Evolutionary conservation across 2,113 vertebrate species (phyloP), one percentile per base, ranked within the genome.

Genomic region (Haemorhous mexicanus): DNA sequence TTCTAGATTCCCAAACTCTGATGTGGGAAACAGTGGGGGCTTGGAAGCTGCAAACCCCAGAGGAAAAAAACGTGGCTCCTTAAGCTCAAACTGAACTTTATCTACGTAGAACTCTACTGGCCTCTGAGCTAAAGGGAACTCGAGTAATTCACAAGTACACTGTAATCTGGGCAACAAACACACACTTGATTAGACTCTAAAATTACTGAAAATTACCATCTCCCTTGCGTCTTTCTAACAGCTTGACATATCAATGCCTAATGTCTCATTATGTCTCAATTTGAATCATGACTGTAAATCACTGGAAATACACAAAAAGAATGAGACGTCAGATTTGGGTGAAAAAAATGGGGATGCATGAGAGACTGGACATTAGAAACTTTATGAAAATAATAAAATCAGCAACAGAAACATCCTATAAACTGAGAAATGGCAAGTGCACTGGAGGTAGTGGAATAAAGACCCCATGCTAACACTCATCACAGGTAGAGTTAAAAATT

Each of bases 181-280:
- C n/a, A 86, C 18, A 55, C 47, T 70, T 75, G 70, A 75, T 59
- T 44, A 55, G 39, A 63, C 55, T 86, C 79, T 70, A 78, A 89
- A 94, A 83, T 50, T 64, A 72, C n/a, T 58, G 37, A 89, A 94
- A 93, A 90, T 49, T 89, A 81, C 43, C 52, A 86, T 73, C 53
- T 72, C 82, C 80, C 72, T 77, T 87, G 46, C 6, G 0, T 79
- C 79, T 62, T 93, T 84, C 74, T 85, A 90, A 90, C 37, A 87
- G 78, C 43, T 67, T 89, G 41, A 88, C 55, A 55, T 83, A 78
- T 52, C 28, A 1, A 78, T 39, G 46, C n/a, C 84, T 95, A 68
- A 87, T 88, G 56, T 94, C 52, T 80, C 73, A 74, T 55, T 87
- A 85, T 30, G 56, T 58, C 95, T 86, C 8, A 2, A 64, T 67